Evolutionary conservation across 2,113 vertebrate species (phyloP).

Genomic region (Catharus fuscescens): DNA sequence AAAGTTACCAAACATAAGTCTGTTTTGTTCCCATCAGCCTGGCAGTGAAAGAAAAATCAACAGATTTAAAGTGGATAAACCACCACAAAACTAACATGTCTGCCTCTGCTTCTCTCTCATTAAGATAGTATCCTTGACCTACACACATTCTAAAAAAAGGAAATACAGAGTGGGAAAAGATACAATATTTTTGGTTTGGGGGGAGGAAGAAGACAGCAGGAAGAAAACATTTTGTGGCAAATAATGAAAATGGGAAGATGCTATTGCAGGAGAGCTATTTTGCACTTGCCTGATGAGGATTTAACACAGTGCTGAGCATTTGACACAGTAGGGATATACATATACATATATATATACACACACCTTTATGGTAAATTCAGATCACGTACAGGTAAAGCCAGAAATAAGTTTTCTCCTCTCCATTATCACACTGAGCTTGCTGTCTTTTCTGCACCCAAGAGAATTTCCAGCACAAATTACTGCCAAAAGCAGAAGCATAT

Average conservation of each 20-base stretch:
- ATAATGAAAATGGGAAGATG: neutral
- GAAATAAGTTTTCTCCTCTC: neutral
- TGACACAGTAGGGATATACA: neutral
- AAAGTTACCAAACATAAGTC: neutral
- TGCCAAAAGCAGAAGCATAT: neutral
- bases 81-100: neutral
- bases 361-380: neutral
- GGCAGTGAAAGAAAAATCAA: neutral
- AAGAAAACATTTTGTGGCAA: neutral
- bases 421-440: neutral
- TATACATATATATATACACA: neutral
- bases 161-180: neutral
- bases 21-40: neutral
- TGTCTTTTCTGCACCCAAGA: neutral
- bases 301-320: neutral
- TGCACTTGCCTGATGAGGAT: neutral
- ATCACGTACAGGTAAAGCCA: neutral
- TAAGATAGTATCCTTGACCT: neutral
- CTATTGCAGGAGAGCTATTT: neutral
- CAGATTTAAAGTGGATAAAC: neutral
- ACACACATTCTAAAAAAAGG: neutral
- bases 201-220: neutral
- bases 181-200: neutral
- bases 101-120: neutral
- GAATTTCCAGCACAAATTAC: neutral